These are phyloP conservation scores for Catocala fraxini DNA, from an alignment of 2,888 invertebrate genomes.

Conservation along the genomic window DNA sequence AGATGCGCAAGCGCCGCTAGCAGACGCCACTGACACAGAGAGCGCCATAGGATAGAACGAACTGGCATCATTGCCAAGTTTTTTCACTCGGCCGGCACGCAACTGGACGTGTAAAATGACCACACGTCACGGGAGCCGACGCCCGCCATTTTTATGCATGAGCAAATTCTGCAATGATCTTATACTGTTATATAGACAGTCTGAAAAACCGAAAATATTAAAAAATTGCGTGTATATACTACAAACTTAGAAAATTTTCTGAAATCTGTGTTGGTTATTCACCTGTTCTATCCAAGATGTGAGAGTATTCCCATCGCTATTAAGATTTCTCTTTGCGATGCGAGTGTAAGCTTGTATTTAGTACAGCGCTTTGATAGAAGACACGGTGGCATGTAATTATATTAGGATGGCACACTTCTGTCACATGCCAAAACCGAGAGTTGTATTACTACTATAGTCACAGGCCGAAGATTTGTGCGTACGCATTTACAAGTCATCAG, in stretches of 20 bases:
- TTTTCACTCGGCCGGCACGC: constrained; percentile 66
- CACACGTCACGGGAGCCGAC: constrained; percentile 60
- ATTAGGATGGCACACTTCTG: constrained; percentile 44
- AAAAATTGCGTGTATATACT: too few species aligned
- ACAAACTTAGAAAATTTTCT: too few species aligned
- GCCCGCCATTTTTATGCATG: constrained; percentile 30
- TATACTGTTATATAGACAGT: constrained; percentile 18
- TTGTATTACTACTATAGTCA: constrained; percentile 41
- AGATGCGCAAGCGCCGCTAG: constrained; percentile 56
- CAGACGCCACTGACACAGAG: constrained; percentile 63
- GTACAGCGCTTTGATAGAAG: constrained; percentile 28
- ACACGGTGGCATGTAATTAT: constrained; percentile 34
- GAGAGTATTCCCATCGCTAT: constrained; percentile 21
- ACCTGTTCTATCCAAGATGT: constrained; percentile 6
- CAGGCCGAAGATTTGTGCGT: constrained; percentile 41
- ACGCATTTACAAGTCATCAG: constrained; percentile 54
- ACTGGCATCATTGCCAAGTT: constrained; percentile 74
- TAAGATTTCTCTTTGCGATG: constrained; percentile 24
- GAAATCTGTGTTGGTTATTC: not conserved
- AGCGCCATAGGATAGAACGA: constrained; percentile 73
- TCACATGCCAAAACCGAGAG: constrained; percentile 49
- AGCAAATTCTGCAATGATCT: constrained; percentile 18
- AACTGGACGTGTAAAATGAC: constrained; percentile 64
- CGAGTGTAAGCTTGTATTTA: constrained; percentile 20
- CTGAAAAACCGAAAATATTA: not conserved